These are phyloP conservation scores for Melanotaenia nigrans DNA, from an alignment of 2,797 vertebrate genomes.

Conservation along the genomic window DNA sequence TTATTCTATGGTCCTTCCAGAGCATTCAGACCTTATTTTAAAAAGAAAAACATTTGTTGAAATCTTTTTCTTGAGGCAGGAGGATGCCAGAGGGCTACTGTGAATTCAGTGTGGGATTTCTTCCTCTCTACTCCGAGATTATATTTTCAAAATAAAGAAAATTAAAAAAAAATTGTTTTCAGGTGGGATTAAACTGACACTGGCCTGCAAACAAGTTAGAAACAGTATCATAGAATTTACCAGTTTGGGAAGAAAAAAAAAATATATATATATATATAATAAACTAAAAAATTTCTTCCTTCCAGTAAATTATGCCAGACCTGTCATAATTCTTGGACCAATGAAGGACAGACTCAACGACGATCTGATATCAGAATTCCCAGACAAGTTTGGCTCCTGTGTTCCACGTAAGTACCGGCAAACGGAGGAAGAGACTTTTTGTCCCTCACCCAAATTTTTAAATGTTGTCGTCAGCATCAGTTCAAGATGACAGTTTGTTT, in stretches of 20 bases:
- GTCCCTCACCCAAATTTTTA: no score
- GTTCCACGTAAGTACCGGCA: conserved; percentile 92
- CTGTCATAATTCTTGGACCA: conserved; percentile 95
- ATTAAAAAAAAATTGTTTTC: no score
- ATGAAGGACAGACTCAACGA: conserved; percentile 99
- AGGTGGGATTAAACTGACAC: not conserved
- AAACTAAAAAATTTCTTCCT: not conserved
- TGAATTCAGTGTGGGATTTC: not conserved
- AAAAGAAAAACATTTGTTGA: no score
- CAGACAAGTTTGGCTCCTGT: conserved; percentile 97
- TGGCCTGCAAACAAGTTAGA: not conserved
- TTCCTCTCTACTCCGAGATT: no score
- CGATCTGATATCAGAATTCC: conserved; percentile 97
- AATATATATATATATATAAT: no score
- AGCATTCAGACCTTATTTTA: no score
- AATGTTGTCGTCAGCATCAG: not conserved
- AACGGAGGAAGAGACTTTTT: not conserved
- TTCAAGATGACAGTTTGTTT: no score
- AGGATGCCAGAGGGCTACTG: no score
- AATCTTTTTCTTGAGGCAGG: no score
- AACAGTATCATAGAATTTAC: no score
- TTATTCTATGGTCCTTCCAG: no score
- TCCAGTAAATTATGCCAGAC: conserved; percentile 94
- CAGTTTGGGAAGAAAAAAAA: no score
- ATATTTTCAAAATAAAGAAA: not conserved